Percentiles rank a stretch among this genome's conserved stretches.
Evolutionary conservation across 2,888 invertebrate genomes (phyloP).

Genomic region (Habroteleia sp.): DNA sequence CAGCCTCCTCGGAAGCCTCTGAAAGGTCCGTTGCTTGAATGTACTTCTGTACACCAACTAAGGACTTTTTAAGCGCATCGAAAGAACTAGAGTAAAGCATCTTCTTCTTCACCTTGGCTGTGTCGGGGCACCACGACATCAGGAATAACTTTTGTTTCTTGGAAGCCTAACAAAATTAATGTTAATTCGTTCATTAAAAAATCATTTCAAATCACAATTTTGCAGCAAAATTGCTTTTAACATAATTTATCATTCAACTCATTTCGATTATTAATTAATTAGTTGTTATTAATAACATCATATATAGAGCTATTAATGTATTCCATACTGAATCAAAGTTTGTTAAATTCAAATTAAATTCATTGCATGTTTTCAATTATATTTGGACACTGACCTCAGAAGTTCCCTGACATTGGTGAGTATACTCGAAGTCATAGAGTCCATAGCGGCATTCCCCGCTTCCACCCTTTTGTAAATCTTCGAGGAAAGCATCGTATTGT

Average conservation of each 20-base stretch:
- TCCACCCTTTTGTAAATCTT: slow-evolving; percentile 94
- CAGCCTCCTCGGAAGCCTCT: slow-evolving; percentile 95
- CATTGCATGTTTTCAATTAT: too few species aligned
- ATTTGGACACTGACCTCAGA: slow-evolving; percentile 88
- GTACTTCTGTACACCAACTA: slow-evolving; percentile 98
- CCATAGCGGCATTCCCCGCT: slow-evolving; percentile 99
- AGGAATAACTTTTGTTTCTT: slow-evolving; percentile 99
- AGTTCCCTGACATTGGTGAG: slow-evolving; percentile 98
- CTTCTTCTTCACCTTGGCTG: slow-evolving; percentile 93
- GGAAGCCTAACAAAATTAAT: slow-evolving; percentile 83
- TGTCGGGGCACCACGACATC: slow-evolving; percentile 99
- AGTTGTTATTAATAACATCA: too few species aligned
- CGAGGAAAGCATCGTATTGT: slow-evolving; percentile 96
- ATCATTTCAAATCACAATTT: too few species aligned
- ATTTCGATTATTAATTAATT: too few species aligned
- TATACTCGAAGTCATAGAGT: slow-evolving; percentile 98
- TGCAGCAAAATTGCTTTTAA: too few species aligned
- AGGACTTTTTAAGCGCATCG: slow-evolving; percentile 97
- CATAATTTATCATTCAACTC: too few species aligned
- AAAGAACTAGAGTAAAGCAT: slow-evolving; percentile 95
- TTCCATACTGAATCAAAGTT: too few species aligned
- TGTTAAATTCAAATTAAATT: too few species aligned
- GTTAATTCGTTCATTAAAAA: background rate
- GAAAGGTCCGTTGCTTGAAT: slow-evolving; percentile 97
- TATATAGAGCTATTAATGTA: too few species aligned